Evolutionary conservation across 2,113 vertebrate genomes (phyloP), one percentile per base, ranked within the genome.

Genomic region (Pluvialis apricaria): DNA sequence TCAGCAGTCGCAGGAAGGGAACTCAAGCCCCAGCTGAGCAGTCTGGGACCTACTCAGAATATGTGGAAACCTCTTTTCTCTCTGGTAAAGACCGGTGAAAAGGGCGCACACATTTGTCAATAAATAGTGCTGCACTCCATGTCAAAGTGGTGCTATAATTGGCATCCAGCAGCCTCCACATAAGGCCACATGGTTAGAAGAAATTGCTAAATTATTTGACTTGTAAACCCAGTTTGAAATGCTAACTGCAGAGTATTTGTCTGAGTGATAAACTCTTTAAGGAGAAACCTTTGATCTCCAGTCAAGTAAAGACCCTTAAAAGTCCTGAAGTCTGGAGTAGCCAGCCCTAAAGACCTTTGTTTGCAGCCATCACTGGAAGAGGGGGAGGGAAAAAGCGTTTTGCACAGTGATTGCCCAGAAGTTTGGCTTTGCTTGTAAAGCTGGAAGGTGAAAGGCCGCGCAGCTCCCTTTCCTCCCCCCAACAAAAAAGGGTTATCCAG

Each of bases 161-260:
- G 93, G 89, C 94, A 91, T 85, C 94, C 95, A 95, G 89, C 95
- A 97, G 93, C 42, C 89, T 83, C 92, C 2, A 17, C 91, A 80
- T 93, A 95, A 96, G 82, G 54, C 88, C 90, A 96, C 93, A 86
- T 77, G 89, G 88, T 91, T 92, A 92, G 90, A 92, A 96, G 97
- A 97, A 97, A 97, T 96, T 94, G 91, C 95, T 96, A 88, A 95
- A 96, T 94, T 95, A 96, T 97, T 96, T 94, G 88, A 95, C 94
- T 95, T 97, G 91, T 95, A 96, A 96, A 92, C 90, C 54, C 81
- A 95, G 89, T 96, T 97, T 95, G 96, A 97, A 96, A 96, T 97
- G 97, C 92, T 96, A 97, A 97, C 97, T 96, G 94, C 80, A 80
- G 95, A 91, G 94, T 96, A 94, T 96, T 97, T 96, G 94, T 96